These are phyloP conservation scores for Equus quagga DNA, from an alignment of 2,113 vertebrate species.

Conservation along the genomic window DNA sequence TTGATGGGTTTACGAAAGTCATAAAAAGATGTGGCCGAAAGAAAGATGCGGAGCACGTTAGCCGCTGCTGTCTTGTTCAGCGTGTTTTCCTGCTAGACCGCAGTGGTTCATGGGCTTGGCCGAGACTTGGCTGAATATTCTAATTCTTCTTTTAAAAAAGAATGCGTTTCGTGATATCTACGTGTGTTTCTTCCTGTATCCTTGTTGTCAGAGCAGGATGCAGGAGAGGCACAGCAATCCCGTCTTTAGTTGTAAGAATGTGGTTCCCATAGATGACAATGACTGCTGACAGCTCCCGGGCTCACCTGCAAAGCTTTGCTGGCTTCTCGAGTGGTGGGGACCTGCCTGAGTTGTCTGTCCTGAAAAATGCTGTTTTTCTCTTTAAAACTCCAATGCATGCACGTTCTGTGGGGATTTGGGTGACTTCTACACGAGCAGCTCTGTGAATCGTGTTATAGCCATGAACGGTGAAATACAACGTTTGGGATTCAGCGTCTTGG, in stretches of 20 bases:
- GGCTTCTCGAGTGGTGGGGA: not conserved
- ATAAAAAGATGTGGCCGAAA: not conserved
- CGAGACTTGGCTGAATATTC: not conserved
- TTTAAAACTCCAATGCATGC: not conserved
- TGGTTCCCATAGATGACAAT: not conserved
- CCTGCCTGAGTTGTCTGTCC: not conserved
- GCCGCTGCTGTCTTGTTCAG: not conserved
- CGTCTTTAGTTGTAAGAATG: not conserved
- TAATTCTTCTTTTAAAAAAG: not conserved
- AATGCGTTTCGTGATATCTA: not conserved
- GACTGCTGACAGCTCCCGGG: not conserved
- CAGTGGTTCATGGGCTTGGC: not conserved
- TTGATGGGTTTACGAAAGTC: not conserved
- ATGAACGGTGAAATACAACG: not conserved
- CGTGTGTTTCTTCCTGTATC: not conserved
- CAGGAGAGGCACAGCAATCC: not conserved
- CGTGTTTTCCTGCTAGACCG: not conserved
- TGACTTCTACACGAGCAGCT: not conserved
- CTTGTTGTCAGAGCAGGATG: not conserved
- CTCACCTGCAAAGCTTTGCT: not conserved
- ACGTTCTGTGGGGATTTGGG: not conserved
- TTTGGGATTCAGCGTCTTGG: not conserved
- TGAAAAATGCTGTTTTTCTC: not conserved
- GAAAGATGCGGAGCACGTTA: not conserved
- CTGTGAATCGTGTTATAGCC: not conserved